Evolutionary conservation across 2,888 invertebrate genomes (phyloP).

Genomic region (Cantharis rustica): DNA sequence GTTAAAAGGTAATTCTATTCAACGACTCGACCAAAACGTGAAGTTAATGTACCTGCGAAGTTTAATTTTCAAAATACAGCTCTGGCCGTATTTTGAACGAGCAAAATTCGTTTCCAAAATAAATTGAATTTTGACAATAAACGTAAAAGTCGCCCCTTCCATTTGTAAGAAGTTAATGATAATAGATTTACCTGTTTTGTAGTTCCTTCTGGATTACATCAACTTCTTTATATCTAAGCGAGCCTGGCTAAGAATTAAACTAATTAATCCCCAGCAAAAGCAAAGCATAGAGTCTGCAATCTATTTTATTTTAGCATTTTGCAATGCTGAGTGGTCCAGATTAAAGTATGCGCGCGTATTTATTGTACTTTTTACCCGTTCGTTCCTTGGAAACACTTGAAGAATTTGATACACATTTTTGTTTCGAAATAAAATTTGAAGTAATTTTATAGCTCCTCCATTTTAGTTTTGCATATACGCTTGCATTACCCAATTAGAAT

Average conservation of each 20-base stretch:
- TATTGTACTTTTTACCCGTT: constrained; percentile 32
- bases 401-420: constrained; percentile 14
- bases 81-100: neutral
- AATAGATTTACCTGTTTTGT: constrained; percentile 33
- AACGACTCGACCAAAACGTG: neutral
- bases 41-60: neutral
- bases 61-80: neutral
- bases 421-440: neutral
- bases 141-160: neutral
- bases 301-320: constrained; percentile 48
- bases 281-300: constrained; percentile 45
- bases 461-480: neutral
- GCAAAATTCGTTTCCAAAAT: neutral
- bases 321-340: constrained; percentile 42
- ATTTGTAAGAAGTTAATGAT: neutral
- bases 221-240: constrained; percentile 41
- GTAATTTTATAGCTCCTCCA: neutral
- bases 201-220: constrained; percentile 36
- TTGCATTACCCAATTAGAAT: neutral
- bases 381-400: constrained; percentile 11
- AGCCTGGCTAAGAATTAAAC: constrained; percentile 48
- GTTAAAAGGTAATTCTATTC: constrained; percentile 4
- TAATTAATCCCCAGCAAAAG: constrained; percentile 48
- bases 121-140: neutral
- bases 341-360: constrained; percentile 39